Base-by-base conservation (phyloP, 2,797 vertebrate species). In the Cyprinodon diabolis region DNA sequence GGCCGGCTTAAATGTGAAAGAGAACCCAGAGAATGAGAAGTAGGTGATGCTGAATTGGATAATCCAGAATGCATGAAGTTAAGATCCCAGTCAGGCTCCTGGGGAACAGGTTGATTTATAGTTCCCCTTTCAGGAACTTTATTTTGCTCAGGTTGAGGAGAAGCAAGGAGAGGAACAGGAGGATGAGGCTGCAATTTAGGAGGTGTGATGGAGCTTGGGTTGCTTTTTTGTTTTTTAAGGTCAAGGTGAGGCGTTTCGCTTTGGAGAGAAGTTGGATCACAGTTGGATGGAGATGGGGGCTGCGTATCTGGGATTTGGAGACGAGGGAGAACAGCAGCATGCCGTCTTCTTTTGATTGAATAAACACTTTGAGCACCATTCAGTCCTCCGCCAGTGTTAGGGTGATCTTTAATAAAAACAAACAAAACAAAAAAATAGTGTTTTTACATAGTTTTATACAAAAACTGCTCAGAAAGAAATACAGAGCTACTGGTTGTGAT, bases 1-100 rank as follows among this genome's bases (percentile, higher is more conserved):
- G 79, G 72, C 2, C 77, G 37, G 12, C 77, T 81, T 0, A 92
- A 89, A 73, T 92, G 84, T 0, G 91, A 87, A 15, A 84, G 55
- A 48, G 87, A 90, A 47, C 30, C 66, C 4, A 47, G 30, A 0
- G 80, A 86, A 71, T 76, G 13, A 30, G 66, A 74, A 74, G 66
- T 37, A 0, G 15, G 74, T 40, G 76, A 25, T 0, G 69, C 11
- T 0, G 76, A 66, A 8, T 0, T 55, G 12, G 75, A 7, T 0
- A 49, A 62, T 40, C 74, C 86, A n/a, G 75, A 56, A 5, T 74
- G 35, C 0, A 47, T 49, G 37, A 76, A 43, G 52, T 30, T 21
- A 54, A 69, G 57, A 66, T 48, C 58, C 21, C 40, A 23, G 55
- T 57, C 25, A 0, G 72, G 66, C 40, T 71, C 52, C 72, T 19